Evolutionary conservation across 2,888 invertebrate genomes (phyloP), one percentile per base, ranked within the genome.

Genomic region (Leptogaster cylindrica): DNA sequence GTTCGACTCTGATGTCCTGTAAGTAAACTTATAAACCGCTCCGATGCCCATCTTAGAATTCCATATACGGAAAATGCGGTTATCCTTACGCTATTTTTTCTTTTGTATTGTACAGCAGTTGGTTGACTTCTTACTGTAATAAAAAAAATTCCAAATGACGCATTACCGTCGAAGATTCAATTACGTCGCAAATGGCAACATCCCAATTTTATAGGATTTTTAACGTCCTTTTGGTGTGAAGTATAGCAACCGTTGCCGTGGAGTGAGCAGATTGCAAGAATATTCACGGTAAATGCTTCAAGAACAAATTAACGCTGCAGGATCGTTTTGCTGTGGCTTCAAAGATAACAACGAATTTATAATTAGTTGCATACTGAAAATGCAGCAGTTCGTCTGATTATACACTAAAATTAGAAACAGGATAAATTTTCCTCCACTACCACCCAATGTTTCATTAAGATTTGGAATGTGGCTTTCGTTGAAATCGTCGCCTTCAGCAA

Each of bases 121-220:
- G 44, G 61, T 44, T 31, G 28, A 16, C 20, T 12, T 25, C 28
- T 44, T 16, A 27, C 10, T 16, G 44, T 44, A 61, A 61, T 61
- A 61, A 61, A 61, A 61, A n/a, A 61, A 23, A 23, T n/a, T 58
- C 39, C 16, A 41, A 58, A 58, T 41, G 58, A 58, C 41, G 25
- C 58, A 58, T 58, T 58, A 58, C 39, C 39, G 41, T 41, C 58
- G 41, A 58, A 58, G 58, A 58, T 61, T 61, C 61, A 61, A 61
- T 61, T 61, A 61, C 44, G 27, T 20, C 28, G 31, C 14, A 44
- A 44, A 44, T 61, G 61, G 61, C 44, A 61, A 27, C 61, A 61
- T 44, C 61, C 61, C 10, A 27, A 61, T 44, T 61, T 61, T 61
- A 61, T 61, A 28, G 61, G 27, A 12, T 44, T 41, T 44, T 44